Evolutionary conservation across 2,888 invertebrate species (phyloP).

Genomic region (Acanthosepion lycidas): DNA sequence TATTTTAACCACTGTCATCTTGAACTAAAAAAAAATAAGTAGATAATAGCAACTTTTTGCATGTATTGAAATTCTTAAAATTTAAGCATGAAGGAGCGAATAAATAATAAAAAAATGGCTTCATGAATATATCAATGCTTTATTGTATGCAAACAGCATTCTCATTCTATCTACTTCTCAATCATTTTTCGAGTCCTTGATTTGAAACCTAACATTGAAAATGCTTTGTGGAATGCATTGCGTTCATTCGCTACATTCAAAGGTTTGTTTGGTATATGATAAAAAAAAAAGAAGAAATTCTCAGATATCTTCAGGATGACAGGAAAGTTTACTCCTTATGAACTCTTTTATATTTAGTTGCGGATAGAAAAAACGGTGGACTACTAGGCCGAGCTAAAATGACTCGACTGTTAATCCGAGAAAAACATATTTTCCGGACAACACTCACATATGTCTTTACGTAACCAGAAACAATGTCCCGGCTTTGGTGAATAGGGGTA

Average conservation of each 20-base stretch:
- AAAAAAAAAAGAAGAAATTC: not conserved
- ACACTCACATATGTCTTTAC: too few relatives aligned
- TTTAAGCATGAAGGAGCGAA: not conserved
- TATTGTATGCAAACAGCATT: not conserved
- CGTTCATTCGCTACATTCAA: not conserved
- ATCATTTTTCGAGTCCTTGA: not conserved
- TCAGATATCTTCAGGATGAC: too few relatives aligned
- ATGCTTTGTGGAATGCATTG: not conserved
- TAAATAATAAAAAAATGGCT: not conserved
- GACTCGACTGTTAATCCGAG: not conserved
- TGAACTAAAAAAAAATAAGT: not conserved
- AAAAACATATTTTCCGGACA: not conserved
- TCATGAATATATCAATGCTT: not conserved
- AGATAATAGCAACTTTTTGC: too few relatives aligned
- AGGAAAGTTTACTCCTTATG: not conserved
- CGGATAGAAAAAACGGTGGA: not conserved
- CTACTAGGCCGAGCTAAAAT: not conserved
- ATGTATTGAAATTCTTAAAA: not conserved
- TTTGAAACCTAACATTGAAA: not conserved
- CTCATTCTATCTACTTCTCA: not conserved
- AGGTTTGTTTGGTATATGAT: not conserved
- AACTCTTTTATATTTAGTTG: not conserved
- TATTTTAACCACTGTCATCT: not conserved
- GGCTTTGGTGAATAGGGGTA: too few relatives aligned
- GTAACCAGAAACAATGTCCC: too few relatives aligned